Evolutionary conservation across 1,140 invertebrate species (phyloP), one percentile per base, ranked within the genome.

Genomic region (Leptopilina boulardi): DNA sequence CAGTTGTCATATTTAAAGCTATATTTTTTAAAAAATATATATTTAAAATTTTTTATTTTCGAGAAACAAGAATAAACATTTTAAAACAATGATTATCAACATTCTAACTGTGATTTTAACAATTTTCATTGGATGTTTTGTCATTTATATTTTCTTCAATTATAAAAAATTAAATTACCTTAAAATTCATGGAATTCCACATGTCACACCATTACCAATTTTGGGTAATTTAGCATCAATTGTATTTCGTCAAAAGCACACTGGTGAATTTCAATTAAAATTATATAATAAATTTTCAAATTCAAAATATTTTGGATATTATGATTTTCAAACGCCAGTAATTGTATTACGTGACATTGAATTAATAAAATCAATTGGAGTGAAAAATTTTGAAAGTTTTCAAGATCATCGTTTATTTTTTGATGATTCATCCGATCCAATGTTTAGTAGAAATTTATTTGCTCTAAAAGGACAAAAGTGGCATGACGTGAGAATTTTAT

Each of bases 341-440:
- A 81, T 94, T n/a, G 76, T 94, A 6, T 78, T 94, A 0, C 90
- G 91, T 70, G 94, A 94, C 85, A 91, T 92, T 0, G 92, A 94
- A 59, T 54, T 93, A 2, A 92, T 94, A 9, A 94, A 93, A 81
- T 86, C 86, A 51, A 90, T 94, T 10, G 89, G 91, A 0, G 89
- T 94, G 0, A 94, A 94, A 83, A 92, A 94, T 77, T 94, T 94
- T 77, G 93, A 94, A n/a, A 86, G 93, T 83, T 95, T 94, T 80
- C 84, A 89, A 0, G 92, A 94, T 79, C 92, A 93, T 70, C 84
- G 85, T 13, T 72, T 78, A 0, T 87, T 92, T 41, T 79, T 92
- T 10, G 82, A 79, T 9, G 84, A 87, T 13, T 86, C 91, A 0
- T 73, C 75, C 2, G 93, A 93, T 74, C 91, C 92, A 0, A 70